These are phyloP conservation scores for Epinotia demarniana DNA, from an alignment of 2,888 invertebrate genomes.

Conservation along the genomic window DNA sequence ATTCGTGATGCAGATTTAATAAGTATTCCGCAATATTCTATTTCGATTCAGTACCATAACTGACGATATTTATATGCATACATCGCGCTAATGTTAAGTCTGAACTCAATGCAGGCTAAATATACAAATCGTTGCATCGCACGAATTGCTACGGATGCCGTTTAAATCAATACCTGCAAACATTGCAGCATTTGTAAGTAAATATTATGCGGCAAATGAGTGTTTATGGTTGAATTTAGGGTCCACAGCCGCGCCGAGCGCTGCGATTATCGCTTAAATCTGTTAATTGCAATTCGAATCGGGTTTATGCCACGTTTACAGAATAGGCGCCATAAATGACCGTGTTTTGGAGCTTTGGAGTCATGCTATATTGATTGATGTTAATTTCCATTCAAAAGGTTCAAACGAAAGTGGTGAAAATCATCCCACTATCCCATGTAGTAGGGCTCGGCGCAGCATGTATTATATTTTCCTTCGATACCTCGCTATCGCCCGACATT, in stretches of 20 bases:
- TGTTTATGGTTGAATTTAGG: slow-evolving; percentile 29
- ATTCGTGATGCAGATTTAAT: neutral
- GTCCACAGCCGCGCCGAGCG: neutral
- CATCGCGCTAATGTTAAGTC: neutral
- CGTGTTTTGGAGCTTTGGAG: neutral
- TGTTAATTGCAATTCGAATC: slow-evolving; percentile 34
- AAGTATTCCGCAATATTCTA: neutral
- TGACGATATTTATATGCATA: neutral
- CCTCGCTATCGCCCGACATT: no score
- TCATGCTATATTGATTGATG: neutral
- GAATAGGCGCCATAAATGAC: slow-evolving; percentile 8
- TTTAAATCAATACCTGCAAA: slow-evolving; percentile 38
- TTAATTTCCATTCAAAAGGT: neutral
- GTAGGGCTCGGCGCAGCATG: no score
- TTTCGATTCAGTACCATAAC: neutral
- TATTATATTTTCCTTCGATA: no score
- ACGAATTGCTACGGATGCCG: neutral
- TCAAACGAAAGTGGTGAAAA: neutral
- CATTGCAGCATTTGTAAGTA: slow-evolving; percentile 37
- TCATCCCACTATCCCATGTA: neutral
- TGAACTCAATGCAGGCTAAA: slow-evolving; percentile 1
- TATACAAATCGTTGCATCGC: neutral
- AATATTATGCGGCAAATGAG: slow-evolving; percentile 36
- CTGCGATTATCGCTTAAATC: slow-evolving; percentile 30
- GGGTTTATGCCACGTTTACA: slow-evolving; percentile 13